Evolutionary conservation across 2,797 vertebrate genomes (phyloP), one percentile per base, ranked within the genome.

Genomic region (Myotis vivesi): DNA sequence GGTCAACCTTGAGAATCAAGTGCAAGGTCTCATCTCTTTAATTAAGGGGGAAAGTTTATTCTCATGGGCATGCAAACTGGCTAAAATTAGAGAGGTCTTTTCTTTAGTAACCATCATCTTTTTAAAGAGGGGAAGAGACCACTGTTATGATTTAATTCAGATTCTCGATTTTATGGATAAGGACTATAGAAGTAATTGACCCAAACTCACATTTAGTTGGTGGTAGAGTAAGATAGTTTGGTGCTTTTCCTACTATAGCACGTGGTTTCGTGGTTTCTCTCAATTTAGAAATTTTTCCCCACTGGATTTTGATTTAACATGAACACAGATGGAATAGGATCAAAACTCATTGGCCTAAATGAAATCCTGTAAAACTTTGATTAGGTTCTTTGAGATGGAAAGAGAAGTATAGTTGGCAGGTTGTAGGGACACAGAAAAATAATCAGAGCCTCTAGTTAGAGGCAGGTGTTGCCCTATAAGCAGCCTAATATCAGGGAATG

Each of bases 1-100:
- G 95, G 69, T 92, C 82, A 94, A 8, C 64, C 59, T 85, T 84
- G 49, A 64, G n/a, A 86, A 93, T 53, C 2, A 19, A 69, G 33
- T 23, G 28, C 12, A 55, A 73, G 64, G 46, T 28, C 51, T 57
- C 23, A 86, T n/a, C 62, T 80, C 36, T 57, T 93, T 92, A 81
- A 59, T 72, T 76, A n/a, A 49, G 55, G 46, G 30, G 12, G 19
- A 69, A 72, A 85, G 15, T 76, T 69, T 20, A 46, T 77, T 95
- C 28, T 81, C 23, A 57, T 62, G 33, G 33, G 1, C 25, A 79
- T 59, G 23, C 46, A 77, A 53, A 46, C 55, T 77, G 12, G 73
- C 25, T 91, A 55, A 73, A 38, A 6, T 69, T 28, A 93, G 66
- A 94, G 5, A 20, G 19, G 12, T 0, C 6, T 49, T 94, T 85